Percentiles rank a stretch among this genome's conserved stretches.
Evolutionary conservation across 1,140 invertebrate genomes (phyloP).

Genomic region (Neuroterus valhalla): DNA sequence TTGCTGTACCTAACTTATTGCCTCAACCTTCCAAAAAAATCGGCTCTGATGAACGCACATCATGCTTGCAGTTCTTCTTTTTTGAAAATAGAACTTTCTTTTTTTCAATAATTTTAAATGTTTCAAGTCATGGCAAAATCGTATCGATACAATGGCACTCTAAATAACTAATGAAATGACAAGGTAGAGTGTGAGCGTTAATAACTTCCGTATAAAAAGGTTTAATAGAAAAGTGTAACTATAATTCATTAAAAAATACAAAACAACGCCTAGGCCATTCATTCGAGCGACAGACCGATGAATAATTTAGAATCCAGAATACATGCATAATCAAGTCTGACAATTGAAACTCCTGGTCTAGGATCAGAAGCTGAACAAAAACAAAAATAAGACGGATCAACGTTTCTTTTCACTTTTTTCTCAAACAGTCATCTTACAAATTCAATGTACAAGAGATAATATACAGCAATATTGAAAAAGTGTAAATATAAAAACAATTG

Average conservation of each 20-base stretch:
- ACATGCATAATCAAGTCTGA: background rate
- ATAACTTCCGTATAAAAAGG: constrained; percentile 58
- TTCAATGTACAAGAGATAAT: constrained; percentile 16
- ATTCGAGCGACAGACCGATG: constrained; percentile 13
- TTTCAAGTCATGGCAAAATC: constrained; percentile 34
- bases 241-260: constrained; percentile 37
- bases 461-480: constrained; percentile 1
- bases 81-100: constrained; percentile 30
- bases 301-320: constrained; percentile 5
- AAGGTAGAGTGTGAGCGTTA: constrained; percentile 57
- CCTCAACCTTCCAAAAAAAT: constrained; percentile 53
- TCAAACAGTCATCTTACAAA: constrained; percentile 43
- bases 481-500: constrained; percentile 31
- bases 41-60: constrained; percentile 38
- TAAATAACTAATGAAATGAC: constrained; percentile 59
- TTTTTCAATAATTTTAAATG: constrained; percentile 47
- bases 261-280: constrained; percentile 27
- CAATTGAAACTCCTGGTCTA: constrained; percentile 15
- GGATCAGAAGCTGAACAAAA: constrained; percentile 5
- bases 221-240: constrained; percentile 56
- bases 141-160: constrained; percentile 58
- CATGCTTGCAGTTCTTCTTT: constrained; percentile 40
- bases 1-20: constrained; percentile 61
- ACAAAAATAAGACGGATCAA: constrained; percentile 12
- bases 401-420: constrained; percentile 16